Percentiles rank a stretch among this genome's conserved stretches.
These are phyloP conservation scores for Lypha dubia DNA, from an alignment of 2,888 invertebrate species.

Conservation along the genomic window DNA sequence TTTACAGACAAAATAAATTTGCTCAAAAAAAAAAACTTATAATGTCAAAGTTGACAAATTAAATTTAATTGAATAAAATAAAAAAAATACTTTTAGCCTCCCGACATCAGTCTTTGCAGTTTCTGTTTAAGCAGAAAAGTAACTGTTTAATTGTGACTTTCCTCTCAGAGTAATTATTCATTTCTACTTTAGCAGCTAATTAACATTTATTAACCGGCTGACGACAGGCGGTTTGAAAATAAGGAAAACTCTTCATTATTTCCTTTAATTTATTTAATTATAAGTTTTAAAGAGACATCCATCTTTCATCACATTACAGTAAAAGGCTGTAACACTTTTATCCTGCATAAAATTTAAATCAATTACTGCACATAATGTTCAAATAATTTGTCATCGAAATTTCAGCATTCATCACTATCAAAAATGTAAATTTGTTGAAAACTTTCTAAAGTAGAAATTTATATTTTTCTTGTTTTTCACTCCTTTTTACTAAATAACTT, in stretches of 20 bases:
- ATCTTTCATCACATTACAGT: too few relatives aligned
- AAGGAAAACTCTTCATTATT: neutral
- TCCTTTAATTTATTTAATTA: neutral
- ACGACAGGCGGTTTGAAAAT: neutral
- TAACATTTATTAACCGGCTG: neutral
- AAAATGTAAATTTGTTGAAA: slow-evolving; percentile 44
- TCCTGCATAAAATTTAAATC: slow-evolving; percentile 34
- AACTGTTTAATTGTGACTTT: neutral
- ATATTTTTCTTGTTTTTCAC: too few relatives aligned
- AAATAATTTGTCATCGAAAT: slow-evolving; percentile 51
- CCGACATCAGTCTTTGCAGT: neutral
- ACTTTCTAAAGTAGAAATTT: slow-evolving; percentile 26
- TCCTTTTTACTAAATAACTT: slow-evolving; percentile 3
- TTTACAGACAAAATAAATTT: slow-evolving; percentile 48
- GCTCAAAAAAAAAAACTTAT: slow-evolving; percentile 18
- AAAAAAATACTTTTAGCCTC: neutral
- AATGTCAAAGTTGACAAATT: slow-evolving; percentile 42
- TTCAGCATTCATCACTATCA: slow-evolving; percentile 47
- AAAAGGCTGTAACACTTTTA: neutral
- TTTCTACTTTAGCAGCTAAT: neutral
- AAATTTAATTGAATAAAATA: slow-evolving; percentile 6
- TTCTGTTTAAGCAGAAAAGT: neutral
- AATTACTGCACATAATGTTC: slow-evolving; percentile 55
- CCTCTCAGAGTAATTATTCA: neutral
- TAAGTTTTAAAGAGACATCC: too few relatives aligned